Percentiles rank a stretch among this genome's conserved stretches.
Evolutionary conservation across 2,113 vertebrate species (phyloP).

Genomic region (Emydocephalus ijimae): DNA sequence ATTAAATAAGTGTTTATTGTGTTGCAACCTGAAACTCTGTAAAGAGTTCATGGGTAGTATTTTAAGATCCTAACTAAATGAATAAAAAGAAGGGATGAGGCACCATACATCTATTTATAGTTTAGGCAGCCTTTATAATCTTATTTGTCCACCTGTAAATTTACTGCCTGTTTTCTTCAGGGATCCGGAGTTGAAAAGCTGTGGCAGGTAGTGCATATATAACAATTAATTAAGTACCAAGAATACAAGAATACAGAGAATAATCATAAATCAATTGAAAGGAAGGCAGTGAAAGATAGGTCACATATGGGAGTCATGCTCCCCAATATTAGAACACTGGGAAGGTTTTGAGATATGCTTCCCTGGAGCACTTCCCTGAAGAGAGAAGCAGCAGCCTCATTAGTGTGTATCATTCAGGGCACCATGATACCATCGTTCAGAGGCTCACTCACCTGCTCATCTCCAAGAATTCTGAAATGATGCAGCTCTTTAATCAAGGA

Average conservation of each 20-base stretch:
- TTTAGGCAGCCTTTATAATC: not conserved
- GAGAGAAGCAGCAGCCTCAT: constrained; percentile 60
- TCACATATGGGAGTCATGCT: not conserved
- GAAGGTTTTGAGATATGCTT: constrained; percentile 52
- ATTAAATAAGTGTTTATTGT: not conserved
- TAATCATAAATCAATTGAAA: not conserved
- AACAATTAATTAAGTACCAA: constrained; percentile 75
- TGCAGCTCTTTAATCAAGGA: constrained; percentile 90
- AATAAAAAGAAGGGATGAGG: constrained; percentile 5
- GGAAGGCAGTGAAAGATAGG: not conserved
- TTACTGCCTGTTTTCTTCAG: constrained; percentile 41
- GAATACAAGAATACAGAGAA: constrained; percentile 59
- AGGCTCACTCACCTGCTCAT: constrained; percentile 82
- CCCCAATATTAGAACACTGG: constrained; percentile 37
- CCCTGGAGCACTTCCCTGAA: constrained; percentile 53
- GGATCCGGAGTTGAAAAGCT: constrained; percentile 35
- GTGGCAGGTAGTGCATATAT: constrained; percentile 69
- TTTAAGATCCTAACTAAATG: not conserved
- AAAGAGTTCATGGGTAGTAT: not conserved
- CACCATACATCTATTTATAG: not conserved
- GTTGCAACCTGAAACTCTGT: not conserved
- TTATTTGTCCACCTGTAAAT: constrained; percentile 43
- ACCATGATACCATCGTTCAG: constrained; percentile 28
- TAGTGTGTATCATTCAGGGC: constrained; percentile 57
- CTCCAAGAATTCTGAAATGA: constrained; percentile 89